Conservation (phyloP, 2,888 invertebrate species). For the Phengaris alcon region DNA sequence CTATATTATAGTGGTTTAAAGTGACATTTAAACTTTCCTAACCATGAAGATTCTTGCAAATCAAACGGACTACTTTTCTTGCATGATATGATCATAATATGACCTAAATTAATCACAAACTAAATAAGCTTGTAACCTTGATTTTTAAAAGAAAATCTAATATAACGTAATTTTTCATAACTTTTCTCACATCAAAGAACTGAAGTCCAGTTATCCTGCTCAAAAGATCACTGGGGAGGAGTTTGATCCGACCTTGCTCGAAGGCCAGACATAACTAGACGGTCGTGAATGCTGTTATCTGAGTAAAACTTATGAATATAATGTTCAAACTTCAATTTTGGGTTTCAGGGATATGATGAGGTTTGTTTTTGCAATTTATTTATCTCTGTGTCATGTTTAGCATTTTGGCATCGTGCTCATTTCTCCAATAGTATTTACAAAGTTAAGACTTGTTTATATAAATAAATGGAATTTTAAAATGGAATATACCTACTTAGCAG, state of each 20-base stretch:
- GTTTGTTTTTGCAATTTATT: background rate
- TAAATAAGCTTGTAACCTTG: background rate
- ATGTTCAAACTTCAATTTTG: background rate
- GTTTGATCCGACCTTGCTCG: constrained; percentile 7
- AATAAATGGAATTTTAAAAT: background rate
- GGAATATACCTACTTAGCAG: background rate
- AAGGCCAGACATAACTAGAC: constrained; percentile 1
- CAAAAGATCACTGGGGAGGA: background rate
- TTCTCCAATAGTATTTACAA: background rate
- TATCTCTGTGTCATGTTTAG: background rate
- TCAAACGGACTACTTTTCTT: background rate
- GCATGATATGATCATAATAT: background rate
- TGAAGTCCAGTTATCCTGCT: background rate
- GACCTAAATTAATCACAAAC: background rate
- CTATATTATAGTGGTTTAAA: no score
- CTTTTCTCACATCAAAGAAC: background rate
- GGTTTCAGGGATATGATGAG: background rate
- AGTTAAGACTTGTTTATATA: background rate
- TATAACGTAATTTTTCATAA: background rate
- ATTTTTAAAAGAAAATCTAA: background rate
- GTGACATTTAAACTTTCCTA: no score
- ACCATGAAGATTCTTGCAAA: no score
- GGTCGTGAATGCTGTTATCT: constrained; percentile 4
- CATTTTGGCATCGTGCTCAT: background rate
- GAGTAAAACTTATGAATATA: background rate